These are phyloP conservation scores for Hippopotamyrus pictus DNA, from an alignment of 2,797 vertebrate genomes.

Conservation along the genomic window DNA sequence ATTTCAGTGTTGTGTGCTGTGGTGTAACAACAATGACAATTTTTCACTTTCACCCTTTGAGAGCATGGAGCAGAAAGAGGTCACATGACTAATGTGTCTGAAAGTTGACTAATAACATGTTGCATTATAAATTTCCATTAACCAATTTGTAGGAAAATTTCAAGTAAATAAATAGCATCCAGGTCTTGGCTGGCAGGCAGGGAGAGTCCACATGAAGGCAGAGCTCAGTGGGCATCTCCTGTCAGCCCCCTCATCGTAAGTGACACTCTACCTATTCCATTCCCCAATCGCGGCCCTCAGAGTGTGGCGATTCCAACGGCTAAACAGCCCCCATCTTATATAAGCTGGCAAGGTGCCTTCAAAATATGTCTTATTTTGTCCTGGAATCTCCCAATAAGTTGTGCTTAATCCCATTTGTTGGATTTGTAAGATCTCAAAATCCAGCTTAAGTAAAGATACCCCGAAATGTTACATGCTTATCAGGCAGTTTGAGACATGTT, in stretches of 20 bases:
- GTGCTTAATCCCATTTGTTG: not conserved
- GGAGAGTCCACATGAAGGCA: conserved; percentile 35
- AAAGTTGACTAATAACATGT: not conserved
- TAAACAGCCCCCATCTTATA: not conserved
- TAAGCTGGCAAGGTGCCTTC: not conserved
- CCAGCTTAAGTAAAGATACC: not conserved
- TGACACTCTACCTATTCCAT: conserved; percentile 44
- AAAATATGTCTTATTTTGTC: not conserved
- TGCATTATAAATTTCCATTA: not conserved
- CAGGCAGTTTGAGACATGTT: not conserved
- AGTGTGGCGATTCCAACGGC: not conserved
- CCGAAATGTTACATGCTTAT: not conserved
- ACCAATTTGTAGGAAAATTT: not conserved
- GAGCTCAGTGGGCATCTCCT: not conserved
- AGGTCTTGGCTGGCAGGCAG: conserved; percentile 30
- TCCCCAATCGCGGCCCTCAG: conserved; percentile 19
- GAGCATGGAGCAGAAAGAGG: not conserved
- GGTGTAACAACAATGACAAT: not conserved
- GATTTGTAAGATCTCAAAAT: not conserved
- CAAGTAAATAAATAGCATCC: not conserved
- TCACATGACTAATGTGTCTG: not conserved
- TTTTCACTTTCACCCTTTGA: not conserved
- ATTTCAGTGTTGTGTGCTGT: not conserved
- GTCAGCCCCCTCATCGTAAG: conserved; percentile 19
- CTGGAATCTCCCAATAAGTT: not conserved